Conservation (phyloP, 2,797 vertebrate genomes). For the Fistularia commersonii region DNA sequence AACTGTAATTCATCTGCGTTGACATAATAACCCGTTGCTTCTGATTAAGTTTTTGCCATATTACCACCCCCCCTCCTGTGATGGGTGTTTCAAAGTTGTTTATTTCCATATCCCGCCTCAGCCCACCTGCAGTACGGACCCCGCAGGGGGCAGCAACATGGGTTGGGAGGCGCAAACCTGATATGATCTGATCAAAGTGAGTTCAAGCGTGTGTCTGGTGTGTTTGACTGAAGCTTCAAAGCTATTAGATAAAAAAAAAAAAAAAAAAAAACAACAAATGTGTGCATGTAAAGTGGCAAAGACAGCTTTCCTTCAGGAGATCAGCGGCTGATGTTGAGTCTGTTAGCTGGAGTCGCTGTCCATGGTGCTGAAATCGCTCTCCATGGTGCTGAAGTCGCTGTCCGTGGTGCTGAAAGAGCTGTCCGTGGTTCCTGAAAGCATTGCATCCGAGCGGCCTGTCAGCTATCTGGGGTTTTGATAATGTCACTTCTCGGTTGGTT, state of each 20-base stretch:
- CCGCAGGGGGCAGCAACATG: too few relatives aligned
- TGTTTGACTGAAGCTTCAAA: conserved; percentile 16
- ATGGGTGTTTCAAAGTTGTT: too few relatives aligned
- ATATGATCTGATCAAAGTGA: conserved; percentile 2
- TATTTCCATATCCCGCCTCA: too few relatives aligned
- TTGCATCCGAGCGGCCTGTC: too few relatives aligned
- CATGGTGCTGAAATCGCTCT: conserved; percentile 39
- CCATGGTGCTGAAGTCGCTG: conserved; percentile 41
- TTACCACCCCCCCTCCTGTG: too few relatives aligned
- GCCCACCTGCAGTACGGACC: neutral
- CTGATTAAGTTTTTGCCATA: too few relatives aligned
- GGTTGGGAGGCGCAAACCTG: neutral
- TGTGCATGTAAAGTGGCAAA: neutral
- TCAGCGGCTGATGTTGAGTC: conserved; percentile 24
- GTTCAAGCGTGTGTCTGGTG: conserved; percentile 5
- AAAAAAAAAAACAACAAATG: conserved; percentile 5
- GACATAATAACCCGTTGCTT: too few relatives aligned
- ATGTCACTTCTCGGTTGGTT: too few relatives aligned
- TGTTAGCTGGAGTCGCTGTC: conserved; percentile 32
- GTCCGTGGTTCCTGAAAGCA: too few relatives aligned
- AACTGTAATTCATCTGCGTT: too few relatives aligned
- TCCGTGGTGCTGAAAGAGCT: conserved; percentile 41
- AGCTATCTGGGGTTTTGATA: too few relatives aligned
- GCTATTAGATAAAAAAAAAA: conserved; percentile 13
- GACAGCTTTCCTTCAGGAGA: conserved; percentile 4